Base-by-base conservation (phyloP, 2,888 invertebrate species). In the Arge pagana region DNA sequence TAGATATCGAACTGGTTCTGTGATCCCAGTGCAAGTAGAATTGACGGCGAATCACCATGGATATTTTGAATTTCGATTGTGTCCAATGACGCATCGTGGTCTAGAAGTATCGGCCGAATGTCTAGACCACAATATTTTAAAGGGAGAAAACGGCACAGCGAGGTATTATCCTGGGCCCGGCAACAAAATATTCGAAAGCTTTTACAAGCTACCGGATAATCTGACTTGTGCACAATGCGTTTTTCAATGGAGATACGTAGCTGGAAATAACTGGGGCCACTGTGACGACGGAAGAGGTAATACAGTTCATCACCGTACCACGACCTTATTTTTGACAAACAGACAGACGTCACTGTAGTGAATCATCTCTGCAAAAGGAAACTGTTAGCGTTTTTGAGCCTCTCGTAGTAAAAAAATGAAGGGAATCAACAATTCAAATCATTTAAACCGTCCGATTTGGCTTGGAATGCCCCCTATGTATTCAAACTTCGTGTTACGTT, bases 31-130 rank as follows among this genome's bases (percentile, higher is more conserved):
- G 50, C 84, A 88, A 55, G 85, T 94, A 0, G 90, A 94, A 70
- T 72, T 94, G n/a, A 94, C 93, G 0, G 93, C 93, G 23, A 92
- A 86, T 70, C 94, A 94, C 75, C 83, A 84, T 68, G 93, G 94
- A 2, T 90, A 85, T 77, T 94, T 93, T 67, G 90, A 93, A 71
- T 93, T 94, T 74, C 81, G 90, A 54, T 69, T 91, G 3, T 94
- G 94, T 69, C 85, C 90, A 2, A 85, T 90, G 68, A 78, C 76
- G 48, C 72, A 76, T 28, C 72, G 69, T 1, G 82, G 84, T 23
- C 83, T 81, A 64, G 83, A 82, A 24, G 86, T 87, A 2, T 83
- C 82, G 0, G 90, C 93, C 67, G 84, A 85, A 1, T 94, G 94
- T 63, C 78, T 94, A 51, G 89, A 93, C 72, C 82, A 85, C 63